Conservation (phyloP, 1,140 invertebrate genomes). For the Oscheius sp. region DNA sequence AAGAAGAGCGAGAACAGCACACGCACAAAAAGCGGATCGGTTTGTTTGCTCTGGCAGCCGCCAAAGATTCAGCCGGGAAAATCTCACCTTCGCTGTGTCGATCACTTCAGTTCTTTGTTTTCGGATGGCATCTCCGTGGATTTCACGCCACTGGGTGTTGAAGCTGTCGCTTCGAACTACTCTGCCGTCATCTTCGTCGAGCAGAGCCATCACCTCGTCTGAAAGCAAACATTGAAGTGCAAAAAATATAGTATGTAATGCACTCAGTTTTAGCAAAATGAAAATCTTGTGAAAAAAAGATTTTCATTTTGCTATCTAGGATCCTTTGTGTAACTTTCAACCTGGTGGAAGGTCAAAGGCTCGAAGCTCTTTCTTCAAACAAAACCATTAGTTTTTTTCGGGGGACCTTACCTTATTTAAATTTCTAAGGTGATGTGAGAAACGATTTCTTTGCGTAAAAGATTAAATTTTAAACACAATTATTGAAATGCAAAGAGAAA, state of each 20-base stretch:
- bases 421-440: too few relatives aligned
- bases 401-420: too few relatives aligned
- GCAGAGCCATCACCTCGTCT: slow-evolving; percentile 40
- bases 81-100: neutral
- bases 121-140: slow-evolving; percentile 7
- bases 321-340: neutral
- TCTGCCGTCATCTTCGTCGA: slow-evolving; percentile 30
- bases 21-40: neutral
- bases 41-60: slow-evolving; percentile 1
- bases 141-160: slow-evolving; percentile 33
- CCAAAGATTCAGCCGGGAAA: too few relatives aligned
- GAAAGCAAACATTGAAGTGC: neutral
- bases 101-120: neutral
- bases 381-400: too few relatives aligned
- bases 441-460: too few relatives aligned
- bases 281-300: too few relatives aligned
- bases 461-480: too few relatives aligned
- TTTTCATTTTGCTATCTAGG: too few relatives aligned
- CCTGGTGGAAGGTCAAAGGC: neutral
- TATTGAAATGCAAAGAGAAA: too few relatives aligned
- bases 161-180: slow-evolving; percentile 24
- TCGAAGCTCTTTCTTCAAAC: too few relatives aligned
- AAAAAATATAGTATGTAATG: neutral
- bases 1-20: neutral
- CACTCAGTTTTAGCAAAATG: too few relatives aligned